Percentiles rank a stretch among this genome's conserved stretches.
Conservation (phyloP, 1,140 invertebrate genomes). For the Drosophila ohnishii region DNA sequence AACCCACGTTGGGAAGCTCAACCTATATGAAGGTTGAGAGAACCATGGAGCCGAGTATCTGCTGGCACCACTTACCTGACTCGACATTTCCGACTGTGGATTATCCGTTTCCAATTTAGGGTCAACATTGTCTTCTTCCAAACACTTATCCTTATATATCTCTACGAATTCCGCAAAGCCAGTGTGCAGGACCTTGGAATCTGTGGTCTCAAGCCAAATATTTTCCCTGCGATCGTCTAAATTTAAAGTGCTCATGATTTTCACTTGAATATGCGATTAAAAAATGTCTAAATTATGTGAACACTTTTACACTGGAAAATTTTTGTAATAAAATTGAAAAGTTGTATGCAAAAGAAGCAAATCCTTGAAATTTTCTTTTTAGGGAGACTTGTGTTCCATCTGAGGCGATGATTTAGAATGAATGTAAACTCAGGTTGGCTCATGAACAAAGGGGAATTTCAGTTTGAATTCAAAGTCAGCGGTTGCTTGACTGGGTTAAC, state of each 20-base stretch:
- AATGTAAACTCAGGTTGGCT: neutral
- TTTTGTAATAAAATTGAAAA: neutral
- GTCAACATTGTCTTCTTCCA: rapidly evolving
- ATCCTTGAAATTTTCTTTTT: neutral
- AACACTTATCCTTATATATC: no score
- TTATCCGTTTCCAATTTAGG: neutral
- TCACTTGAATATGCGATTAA: neutral
- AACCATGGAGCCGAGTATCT: neutral
- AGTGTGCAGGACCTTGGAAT: neutral
- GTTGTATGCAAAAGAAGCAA: neutral
- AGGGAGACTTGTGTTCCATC: neutral
- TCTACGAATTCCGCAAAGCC: neutral
- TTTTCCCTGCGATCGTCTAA: no score
- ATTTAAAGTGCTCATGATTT: neutral
- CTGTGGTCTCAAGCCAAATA: neutral
- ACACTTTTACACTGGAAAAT: neutral
- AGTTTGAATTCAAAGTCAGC: neutral
- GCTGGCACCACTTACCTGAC: neutral
- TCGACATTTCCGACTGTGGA: neutral
- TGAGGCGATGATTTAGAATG: neutral
- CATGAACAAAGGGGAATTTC: neutral
- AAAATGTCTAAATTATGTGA: neutral
- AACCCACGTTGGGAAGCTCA: neutral
- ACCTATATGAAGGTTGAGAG: neutral
- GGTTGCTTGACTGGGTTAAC: neutral